These are phyloP conservation scores for Elephantulus edwardii DNA, from an alignment of 2,113 vertebrate genomes.

Conservation along the genomic window DNA sequence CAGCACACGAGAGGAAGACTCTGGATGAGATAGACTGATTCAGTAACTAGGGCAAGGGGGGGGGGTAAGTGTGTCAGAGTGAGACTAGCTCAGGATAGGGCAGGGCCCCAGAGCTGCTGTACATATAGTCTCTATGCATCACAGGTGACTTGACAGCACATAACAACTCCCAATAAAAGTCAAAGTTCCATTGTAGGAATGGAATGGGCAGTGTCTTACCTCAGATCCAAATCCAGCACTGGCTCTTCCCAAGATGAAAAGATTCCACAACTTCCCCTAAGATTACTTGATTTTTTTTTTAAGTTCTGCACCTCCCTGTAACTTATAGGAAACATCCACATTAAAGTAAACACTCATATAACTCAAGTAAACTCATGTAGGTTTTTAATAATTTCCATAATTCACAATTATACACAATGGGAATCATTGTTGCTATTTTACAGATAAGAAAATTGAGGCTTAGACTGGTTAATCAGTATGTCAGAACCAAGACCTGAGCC, in stretches of 20 bases:
- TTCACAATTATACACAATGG: constrained; percentile 3
- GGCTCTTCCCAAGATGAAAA: not conserved
- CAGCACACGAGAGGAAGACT: too few relatives aligned
- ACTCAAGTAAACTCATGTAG: not conserved
- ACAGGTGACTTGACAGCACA: too few relatives aligned
- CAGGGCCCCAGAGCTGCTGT: too few relatives aligned
- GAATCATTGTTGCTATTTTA: not conserved
- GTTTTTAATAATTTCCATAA: not conserved
- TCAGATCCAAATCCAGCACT: not conserved
- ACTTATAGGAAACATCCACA: not conserved
- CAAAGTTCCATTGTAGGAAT: not conserved
- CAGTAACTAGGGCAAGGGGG: too few relatives aligned
- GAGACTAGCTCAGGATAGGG: too few relatives aligned
- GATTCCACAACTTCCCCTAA: not conserved
- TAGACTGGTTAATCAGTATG: not conserved
- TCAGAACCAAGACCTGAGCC: not conserved
- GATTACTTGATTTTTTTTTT: not conserved
- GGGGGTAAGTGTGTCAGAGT: too few relatives aligned
- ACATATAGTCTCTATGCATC: too few relatives aligned
- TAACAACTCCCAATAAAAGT: not conserved
- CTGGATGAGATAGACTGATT: too few relatives aligned
- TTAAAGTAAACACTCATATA: not conserved
- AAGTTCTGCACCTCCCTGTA: not conserved
- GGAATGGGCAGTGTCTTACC: not conserved
- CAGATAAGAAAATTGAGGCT: not conserved